A percentile compares a stretch with the other conserved stretches of the same genome.
Evolutionary conservation across 2,888 invertebrate species (phyloP).

Genomic region (Archips crataeganus): DNA sequence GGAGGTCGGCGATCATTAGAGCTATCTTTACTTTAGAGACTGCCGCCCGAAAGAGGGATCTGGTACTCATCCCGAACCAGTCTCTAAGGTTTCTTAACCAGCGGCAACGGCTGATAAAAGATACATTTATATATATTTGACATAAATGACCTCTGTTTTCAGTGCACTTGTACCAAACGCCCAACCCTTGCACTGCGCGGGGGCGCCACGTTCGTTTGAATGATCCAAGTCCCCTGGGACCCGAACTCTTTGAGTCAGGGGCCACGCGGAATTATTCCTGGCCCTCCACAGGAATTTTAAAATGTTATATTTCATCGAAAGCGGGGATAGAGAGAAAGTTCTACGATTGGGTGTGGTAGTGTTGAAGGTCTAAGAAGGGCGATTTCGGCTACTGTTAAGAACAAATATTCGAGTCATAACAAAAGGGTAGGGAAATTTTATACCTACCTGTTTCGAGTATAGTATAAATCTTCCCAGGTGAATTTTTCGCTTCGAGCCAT

Average conservation of each 20-base stretch:
- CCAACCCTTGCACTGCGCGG: constrained; percentile 66
- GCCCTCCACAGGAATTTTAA: constrained; percentile 43
- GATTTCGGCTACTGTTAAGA: background rate
- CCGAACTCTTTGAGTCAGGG: constrained; percentile 70
- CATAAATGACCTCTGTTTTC: background rate
- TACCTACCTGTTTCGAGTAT: too few species aligned
- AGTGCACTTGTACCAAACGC: constrained; percentile 51
- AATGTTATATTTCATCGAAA: constrained; percentile 32
- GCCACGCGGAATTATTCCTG: constrained; percentile 65
- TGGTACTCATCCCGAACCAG: too few species aligned
- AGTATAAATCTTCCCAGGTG: too few species aligned
- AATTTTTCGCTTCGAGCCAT: too few species aligned
- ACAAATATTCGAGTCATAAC: background rate
- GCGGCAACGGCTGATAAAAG: too few species aligned
- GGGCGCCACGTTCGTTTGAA: constrained; percentile 79
- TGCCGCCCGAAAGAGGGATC: too few species aligned
- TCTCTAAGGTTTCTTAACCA: too few species aligned
- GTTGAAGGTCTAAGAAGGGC: background rate
- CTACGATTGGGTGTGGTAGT: background rate
- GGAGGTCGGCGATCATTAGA: too few species aligned
- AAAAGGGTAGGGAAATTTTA: too few species aligned
- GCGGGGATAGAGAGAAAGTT: background rate
- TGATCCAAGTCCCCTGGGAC: constrained; percentile 78
- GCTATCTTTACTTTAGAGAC: too few species aligned
- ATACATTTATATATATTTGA: too few species aligned